Base-by-base conservation (phyloP, 2,113 vertebrate species). In the Rostratula benghalensis region DNA sequence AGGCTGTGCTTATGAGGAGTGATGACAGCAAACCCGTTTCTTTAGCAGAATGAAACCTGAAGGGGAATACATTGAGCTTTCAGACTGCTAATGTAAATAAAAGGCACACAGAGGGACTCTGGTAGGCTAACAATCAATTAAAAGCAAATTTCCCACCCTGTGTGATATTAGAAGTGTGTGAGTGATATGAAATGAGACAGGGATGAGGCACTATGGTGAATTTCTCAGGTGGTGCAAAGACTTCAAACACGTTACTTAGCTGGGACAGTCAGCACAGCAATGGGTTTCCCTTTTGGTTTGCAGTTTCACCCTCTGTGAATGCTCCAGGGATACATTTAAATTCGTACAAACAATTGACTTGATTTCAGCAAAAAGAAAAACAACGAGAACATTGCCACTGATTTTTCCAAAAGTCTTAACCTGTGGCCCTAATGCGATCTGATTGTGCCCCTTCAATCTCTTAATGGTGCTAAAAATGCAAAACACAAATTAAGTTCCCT, bases 21-120 rank as follows among this genome's bases (percentile, higher is more conserved):
- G 95, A 97, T 97, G 95, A 96, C 92, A 96, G 95, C 83, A 82
- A 89, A 64, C 80, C 48, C 7, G 1, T 95, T 97, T 95, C 92
- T 95, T 60, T 70, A 90, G 88, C 81, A 75, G 83, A 96, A 89
- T 67, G 83, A 96, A 89, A 78, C 64, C 83, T 83, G 83, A 86
- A 95, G 83, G 64, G 88, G 78, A 93, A 95, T 91, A 74, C 46
- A 93, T 87, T 22, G 24, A 65, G 81, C 79, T 93, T 89, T 93
- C 81, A 92, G 77, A 33, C 83, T 71, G 61, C 64, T 93, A 95
- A 90, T 82, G 65, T 92, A 96, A 95, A 93, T 92, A 94, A 82
- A 96, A 96, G 73, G 45, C 76, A 53, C 61, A 65, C 45, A 56
- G 74, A 92, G 56, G 76, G 83, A 84, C 1, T 4, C 1, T 64